phyloP scores from a whole-genome alignment of 2,113 vertebrate genomes.

The Hippopotamus amphibius region DNA sequence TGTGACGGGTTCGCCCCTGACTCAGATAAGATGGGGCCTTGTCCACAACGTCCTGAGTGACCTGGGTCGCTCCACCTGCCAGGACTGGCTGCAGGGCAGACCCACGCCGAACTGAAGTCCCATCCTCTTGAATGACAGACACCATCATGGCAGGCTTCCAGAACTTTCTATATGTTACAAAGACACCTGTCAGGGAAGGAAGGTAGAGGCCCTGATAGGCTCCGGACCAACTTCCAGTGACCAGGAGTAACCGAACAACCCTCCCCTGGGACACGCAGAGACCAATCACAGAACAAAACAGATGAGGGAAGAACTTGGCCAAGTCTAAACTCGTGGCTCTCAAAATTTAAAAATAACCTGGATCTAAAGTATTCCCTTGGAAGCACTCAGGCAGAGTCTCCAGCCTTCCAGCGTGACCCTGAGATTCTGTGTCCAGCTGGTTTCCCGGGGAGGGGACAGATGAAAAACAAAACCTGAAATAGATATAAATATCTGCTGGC shows the following conservation, averaged over 20 bases:
- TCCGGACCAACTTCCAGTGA: neutral
- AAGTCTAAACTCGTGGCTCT: neutral
- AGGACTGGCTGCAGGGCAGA: neutral
- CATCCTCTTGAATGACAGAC: neutral
- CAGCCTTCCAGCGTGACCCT: neutral
- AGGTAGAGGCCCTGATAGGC: neutral
- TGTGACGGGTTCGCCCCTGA: rapidly evolving
- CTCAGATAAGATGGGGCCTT: neutral
- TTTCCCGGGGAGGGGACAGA: neutral
- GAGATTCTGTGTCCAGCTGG: neutral
- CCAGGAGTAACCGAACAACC: neutral
- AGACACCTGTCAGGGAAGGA: neutral
- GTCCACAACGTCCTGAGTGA: neutral
- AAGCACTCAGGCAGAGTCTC: neutral
- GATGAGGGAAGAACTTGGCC: neutral
- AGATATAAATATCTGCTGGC: constrained; percentile 19
- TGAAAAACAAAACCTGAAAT: neutral
- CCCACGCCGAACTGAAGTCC: neutral
- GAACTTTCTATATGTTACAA: neutral
- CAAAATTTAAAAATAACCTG: constrained; percentile 61
- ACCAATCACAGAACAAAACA: neutral
- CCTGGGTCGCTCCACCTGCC: neutral
- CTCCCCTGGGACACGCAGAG: neutral
- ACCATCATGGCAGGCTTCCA: neutral
- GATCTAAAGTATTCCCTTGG: neutral